A percentile compares a stretch with the other conserved stretches of the same genome.
phyloP scores from a whole-genome alignment of 2,113 vertebrate genomes.

The Oncorhynchus masou region DNA sequence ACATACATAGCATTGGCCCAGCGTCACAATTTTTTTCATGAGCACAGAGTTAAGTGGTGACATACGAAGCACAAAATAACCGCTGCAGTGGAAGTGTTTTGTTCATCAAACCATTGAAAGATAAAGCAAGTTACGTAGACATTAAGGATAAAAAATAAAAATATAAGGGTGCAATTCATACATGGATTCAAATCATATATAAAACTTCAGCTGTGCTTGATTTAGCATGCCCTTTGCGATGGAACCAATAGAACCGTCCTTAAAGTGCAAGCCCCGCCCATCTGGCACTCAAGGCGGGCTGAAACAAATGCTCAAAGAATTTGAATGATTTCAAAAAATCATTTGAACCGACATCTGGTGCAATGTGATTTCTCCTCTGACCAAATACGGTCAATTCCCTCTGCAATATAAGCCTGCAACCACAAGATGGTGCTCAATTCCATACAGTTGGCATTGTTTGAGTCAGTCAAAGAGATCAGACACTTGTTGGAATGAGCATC shows the following conservation, averaged over 20 bases:
- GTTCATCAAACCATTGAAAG: background rate
- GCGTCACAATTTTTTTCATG: background rate
- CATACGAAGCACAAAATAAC: background rate
- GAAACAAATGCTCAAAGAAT: too few species aligned
- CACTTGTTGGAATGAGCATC: background rate
- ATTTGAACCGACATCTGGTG: too few species aligned
- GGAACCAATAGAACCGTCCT: too few species aligned
- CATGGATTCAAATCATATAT: too few species aligned
- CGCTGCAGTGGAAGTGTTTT: background rate
- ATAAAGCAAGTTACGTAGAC: background rate
- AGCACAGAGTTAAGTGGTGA: background rate
- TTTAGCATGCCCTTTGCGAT: too few species aligned
- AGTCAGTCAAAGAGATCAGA: background rate
- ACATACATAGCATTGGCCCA: background rate
- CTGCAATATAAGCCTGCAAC: background rate
- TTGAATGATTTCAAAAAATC: background rate
- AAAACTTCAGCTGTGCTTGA: too few species aligned
- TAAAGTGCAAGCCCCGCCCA: too few species aligned
- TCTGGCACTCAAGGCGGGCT: too few species aligned
- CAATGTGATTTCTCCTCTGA: background rate
- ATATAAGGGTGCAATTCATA: background rate
- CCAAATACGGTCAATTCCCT: background rate
- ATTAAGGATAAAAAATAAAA: background rate
- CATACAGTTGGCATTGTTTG: constrained; percentile 4
- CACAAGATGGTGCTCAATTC: constrained; percentile 31